These are phyloP conservation scores for Pristionchus maxplancki DNA, from an alignment of 2,888 invertebrate species.

Conservation along the genomic window DNA sequence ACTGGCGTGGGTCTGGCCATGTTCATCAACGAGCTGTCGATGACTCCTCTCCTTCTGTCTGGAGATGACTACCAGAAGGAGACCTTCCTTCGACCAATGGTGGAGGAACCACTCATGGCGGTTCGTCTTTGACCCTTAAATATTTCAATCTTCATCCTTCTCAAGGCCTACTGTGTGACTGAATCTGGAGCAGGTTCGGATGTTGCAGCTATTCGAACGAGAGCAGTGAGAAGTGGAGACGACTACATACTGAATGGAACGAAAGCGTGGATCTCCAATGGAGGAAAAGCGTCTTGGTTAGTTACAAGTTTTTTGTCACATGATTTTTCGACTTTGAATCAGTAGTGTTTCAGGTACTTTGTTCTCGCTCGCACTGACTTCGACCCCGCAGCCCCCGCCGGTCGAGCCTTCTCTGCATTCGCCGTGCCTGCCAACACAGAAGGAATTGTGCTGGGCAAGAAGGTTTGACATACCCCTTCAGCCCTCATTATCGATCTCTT, in stretches of 20 bases:
- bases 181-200: conserved; percentile 97
- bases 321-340: neutral
- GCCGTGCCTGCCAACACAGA: conserved; percentile 92
- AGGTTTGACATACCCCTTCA: conserved; percentile 82
- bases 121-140: conserved; percentile 77
- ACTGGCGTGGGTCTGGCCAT: conserved; percentile 93
- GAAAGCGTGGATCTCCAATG: conserved; percentile 99
- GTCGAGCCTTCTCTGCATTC: conserved; percentile 96
- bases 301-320: neutral
- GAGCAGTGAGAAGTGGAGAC: conserved; percentile 84
- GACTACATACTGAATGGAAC: conserved; percentile 94
- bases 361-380: conserved; percentile 93
- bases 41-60: conserved; percentile 88
- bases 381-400: conserved; percentile 91
- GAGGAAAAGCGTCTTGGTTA: conserved; percentile 91
- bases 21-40: conserved; percentile 87
- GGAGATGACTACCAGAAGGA: conserved; percentile 93
- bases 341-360: conserved; percentile 83
- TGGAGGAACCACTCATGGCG: conserved; percentile 92
- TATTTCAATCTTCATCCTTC: neutral
- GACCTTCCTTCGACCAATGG: conserved; percentile 91
- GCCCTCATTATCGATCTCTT: neutral
- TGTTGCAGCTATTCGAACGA: conserved; percentile 91
- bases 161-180: conserved; percentile 89
- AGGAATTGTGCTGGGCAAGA: conserved; percentile 91